Base-by-base conservation (phyloP, 2,113 vertebrate species). In the Pardalotus punctatus region DNA sequence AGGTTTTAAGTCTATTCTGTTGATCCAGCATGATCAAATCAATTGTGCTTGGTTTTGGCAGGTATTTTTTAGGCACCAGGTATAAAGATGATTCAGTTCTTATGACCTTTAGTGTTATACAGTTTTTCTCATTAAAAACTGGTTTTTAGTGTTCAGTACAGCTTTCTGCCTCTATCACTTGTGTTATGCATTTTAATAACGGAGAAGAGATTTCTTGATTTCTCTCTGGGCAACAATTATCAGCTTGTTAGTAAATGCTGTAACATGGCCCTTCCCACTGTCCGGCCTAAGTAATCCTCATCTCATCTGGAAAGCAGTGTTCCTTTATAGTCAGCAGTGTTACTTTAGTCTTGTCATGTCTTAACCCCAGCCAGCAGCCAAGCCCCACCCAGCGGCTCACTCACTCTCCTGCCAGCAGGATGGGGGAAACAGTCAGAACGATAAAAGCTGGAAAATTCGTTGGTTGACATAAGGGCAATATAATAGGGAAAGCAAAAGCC, bases 311-410 rank as follows among this genome's bases (percentile, higher is more conserved):
- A 42, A 65, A 60, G 62, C 78, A 12, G 6, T 21, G 28, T 81
- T 79, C 35, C 23, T 48, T 35, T 57, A 10, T 56, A 57, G 48
- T 72, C 50, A 73, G 31, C 48, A 72, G n/a, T 47, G 29, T 56
- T 79, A 18, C 36, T 90, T 87, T 45, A 53, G 51, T 57, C 22
- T 86, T 66, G 11, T 45, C 0, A 0, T 21, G 23, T 14, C 60
- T 53, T 81, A n/a, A 45, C 13, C 23, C 22, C 20, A 31, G 11
- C 38, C 23, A 7, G 28, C 45, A 74, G 27, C 24, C 38, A 53
- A 31, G 38, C 45, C n/a, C 61, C 47, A 38, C 7, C 12, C 40
- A 31, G 14, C 21, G 4, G 0, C 12, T 58, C 1, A 0, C 31
- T 79, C 66, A 11, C 35, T 71, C 35, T 22, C 17, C 36, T 22